phyloP scores from a whole-genome alignment of 2,888 invertebrate species.

The Heliconius aoede region DNA sequence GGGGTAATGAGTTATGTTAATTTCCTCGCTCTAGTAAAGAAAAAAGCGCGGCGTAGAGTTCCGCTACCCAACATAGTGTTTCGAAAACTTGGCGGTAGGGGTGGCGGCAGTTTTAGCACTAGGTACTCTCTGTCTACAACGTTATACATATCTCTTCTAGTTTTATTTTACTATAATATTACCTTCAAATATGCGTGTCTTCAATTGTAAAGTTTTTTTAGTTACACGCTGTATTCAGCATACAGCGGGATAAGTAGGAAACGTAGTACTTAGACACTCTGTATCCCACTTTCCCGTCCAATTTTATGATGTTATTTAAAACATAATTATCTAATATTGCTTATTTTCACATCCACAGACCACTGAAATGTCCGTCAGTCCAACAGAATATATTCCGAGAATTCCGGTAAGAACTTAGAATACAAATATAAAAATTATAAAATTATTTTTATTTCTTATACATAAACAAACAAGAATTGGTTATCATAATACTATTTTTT shows the following conservation, averaged over 20 bases:
- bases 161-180: too few species aligned
- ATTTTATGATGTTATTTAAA: not conserved
- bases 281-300: not conserved
- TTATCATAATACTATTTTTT: too few species aligned
- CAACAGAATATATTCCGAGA: not conserved
- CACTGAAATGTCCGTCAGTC: not conserved
- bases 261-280: not conserved
- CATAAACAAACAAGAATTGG: too few species aligned
- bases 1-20: too few species aligned
- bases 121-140: too few species aligned
- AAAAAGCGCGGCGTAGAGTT: not conserved
- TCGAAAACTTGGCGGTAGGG: too few species aligned
- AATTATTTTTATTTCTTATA: too few species aligned
- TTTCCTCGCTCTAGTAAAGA: not conserved
- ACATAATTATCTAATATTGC: not conserved
- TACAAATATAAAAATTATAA: not conserved
- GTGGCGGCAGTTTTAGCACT: too few species aligned
- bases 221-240: not conserved
- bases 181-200: not conserved
- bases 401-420: not conserved
- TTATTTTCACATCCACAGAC: not conserved
- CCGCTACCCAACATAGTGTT: not conserved
- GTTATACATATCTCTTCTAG: too few species aligned
- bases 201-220: not conserved
- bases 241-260: not conserved